A percentile compares a stretch with the other conserved stretches of the same genome.
These are phyloP conservation scores for Dryocosmus kuriphilus DNA, from an alignment of 2,888 invertebrate genomes.

Conservation along the genomic window DNA sequence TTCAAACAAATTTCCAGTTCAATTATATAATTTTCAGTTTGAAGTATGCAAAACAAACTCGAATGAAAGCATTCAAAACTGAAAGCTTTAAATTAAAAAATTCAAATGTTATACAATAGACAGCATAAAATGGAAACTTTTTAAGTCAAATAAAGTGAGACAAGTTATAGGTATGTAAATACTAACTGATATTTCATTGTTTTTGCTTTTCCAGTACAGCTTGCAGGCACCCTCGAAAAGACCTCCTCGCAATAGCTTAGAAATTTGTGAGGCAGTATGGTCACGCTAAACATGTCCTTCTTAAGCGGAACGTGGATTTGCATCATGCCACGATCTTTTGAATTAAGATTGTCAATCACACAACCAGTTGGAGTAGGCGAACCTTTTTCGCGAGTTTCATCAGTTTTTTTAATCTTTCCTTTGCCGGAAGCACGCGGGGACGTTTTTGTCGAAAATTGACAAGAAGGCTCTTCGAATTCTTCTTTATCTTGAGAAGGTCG, in stretches of 20 bases:
- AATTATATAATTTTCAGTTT: too few species aligned
- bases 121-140: neutral
- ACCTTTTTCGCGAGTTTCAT: neutral
- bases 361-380: conserved; percentile 4
- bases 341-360: neutral
- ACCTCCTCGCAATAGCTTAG: neutral
- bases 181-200: neutral
- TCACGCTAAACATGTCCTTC: neutral
- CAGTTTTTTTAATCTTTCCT: neutral
- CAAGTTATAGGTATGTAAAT: neutral
- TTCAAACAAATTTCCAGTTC: too few species aligned
- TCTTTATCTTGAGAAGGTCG: neutral
- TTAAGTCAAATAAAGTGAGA: neutral
- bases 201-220: neutral
- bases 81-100: too few species aligned
- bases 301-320: conserved; percentile 34
- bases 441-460: neutral
- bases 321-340: conserved; percentile 7
- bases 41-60: too few species aligned
- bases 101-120: too few species aligned
- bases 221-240: neutral
- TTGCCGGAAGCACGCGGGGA: neutral
- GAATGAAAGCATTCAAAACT: too few species aligned
- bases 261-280: neutral
- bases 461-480: neutral